Conservation (phyloP, 2,797 vertebrate species). For the Spea hammondii region DNA sequence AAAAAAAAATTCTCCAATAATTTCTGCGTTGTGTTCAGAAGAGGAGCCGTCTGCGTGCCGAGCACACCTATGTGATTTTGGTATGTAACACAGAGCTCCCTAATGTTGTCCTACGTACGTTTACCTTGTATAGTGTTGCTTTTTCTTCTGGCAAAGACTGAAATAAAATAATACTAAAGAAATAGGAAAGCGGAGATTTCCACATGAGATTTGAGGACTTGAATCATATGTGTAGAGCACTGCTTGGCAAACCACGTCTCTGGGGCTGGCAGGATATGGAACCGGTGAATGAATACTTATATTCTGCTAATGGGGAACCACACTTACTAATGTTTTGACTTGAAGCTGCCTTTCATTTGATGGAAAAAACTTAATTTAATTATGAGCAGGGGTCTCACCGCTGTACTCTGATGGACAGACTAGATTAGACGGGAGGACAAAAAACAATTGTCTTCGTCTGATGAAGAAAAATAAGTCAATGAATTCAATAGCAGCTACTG, state of each 20-base stretch:
- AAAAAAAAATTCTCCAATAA: slow-evolving; percentile 23
- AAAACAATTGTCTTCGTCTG: slow-evolving; percentile 20
- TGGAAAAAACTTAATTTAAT: slow-evolving; percentile 47
- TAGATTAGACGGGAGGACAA: slow-evolving; percentile 31
- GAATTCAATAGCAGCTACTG: background rate
- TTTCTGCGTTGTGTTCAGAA: slow-evolving; percentile 36
- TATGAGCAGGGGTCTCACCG: slow-evolving; percentile 36
- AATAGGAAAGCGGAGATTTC: slow-evolving; percentile 50
- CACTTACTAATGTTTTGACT: slow-evolving; percentile 51
- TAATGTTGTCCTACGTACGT: slow-evolving; percentile 43
- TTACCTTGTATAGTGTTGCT: slow-evolving; percentile 50
- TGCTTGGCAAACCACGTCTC: slow-evolving; percentile 34
- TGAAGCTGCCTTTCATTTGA: slow-evolving; percentile 32
- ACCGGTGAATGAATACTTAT: slow-evolving; percentile 44
- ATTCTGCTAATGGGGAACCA: slow-evolving; percentile 48
- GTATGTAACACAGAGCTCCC: slow-evolving; percentile 33
- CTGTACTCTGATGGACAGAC: slow-evolving; percentile 25
- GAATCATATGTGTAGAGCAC: slow-evolving; percentile 37
- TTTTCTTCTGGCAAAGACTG: slow-evolving; percentile 44
- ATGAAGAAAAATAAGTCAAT: background rate
- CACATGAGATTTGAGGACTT: slow-evolving; percentile 47
- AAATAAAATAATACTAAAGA: slow-evolving; percentile 53
- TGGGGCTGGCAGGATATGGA: slow-evolving; percentile 31
- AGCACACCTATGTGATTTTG: slow-evolving; percentile 36
- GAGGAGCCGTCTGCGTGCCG: slow-evolving; percentile 32